Conservation (phyloP, 2,797 vertebrate species). For the Rhynchotus rufescens region DNA sequence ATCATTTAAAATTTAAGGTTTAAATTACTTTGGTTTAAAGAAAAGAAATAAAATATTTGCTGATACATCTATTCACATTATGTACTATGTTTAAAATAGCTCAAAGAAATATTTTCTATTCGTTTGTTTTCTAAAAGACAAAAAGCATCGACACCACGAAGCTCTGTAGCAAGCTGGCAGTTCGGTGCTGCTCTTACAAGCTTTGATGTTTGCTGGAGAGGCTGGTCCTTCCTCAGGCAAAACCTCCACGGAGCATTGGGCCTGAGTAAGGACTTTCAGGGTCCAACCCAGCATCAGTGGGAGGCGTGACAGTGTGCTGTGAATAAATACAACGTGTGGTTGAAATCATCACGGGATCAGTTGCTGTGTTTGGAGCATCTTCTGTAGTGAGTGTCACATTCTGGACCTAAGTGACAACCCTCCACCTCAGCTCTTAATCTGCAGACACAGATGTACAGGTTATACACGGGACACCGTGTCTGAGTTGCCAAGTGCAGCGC, state of each 20-base stretch:
- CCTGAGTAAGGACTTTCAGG: neutral
- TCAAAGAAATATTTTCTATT: neutral
- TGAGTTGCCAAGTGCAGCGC: neutral
- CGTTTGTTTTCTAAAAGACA: constrained; percentile 30
- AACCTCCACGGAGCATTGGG: neutral
- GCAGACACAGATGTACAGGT: neutral
- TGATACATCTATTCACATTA: constrained; percentile 1
- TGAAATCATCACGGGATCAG: neutral
- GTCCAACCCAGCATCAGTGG: neutral
- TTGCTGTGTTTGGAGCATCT: neutral
- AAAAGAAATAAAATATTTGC: constrained; percentile 16
- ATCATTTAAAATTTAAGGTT: neutral
- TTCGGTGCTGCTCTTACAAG: neutral
- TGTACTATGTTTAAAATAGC: neutral
- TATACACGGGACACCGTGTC: neutral
- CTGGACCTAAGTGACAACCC: neutral
- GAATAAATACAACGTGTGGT: neutral
- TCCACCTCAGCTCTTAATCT: neutral
- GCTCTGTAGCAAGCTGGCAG: neutral
- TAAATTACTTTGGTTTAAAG: constrained; percentile 18
- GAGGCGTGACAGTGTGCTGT: neutral
- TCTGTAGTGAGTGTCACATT: neutral
- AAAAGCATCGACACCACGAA: neutral
- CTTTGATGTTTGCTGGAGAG: neutral
- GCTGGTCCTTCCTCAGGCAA: neutral